Percentiles rank a stretch among this genome's conserved stretches.
Conservation (phyloP, 2,888 invertebrate species). For the Gordius sp. region DNA sequence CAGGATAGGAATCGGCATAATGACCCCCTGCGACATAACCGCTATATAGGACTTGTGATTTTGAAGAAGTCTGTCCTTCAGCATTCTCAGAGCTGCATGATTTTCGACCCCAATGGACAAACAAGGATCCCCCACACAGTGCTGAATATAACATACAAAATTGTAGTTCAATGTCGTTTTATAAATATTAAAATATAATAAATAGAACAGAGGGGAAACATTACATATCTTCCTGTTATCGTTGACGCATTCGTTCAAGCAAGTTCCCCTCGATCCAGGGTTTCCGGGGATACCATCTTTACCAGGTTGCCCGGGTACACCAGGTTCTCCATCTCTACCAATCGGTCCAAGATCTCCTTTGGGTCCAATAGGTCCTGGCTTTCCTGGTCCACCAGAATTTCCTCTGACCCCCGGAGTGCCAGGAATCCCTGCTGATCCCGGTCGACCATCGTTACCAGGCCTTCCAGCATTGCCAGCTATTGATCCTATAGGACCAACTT, state of each 20-base stretch:
- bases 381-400: conserved; percentile 18
- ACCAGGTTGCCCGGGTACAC: conserved; percentile 21
- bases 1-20: conserved; percentile 14
- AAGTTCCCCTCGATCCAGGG: conserved; percentile 14
- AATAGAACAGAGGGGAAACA: neutral
- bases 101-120: conserved; percentile 1
- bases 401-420: conserved; percentile 15
- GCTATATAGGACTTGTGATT: neutral
- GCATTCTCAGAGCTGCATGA: neutral
- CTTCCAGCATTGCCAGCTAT: conserved; percentile 17
- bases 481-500: conserved; percentile 16
- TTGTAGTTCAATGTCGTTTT: neutral
- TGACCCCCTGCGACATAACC: conserved; percentile 15
- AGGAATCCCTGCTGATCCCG: conserved; percentile 16
- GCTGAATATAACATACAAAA: neutral
- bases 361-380: conserved; percentile 17
- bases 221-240: conserved; percentile 8
- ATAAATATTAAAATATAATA: too few relatives aligned
- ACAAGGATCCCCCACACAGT: conserved; percentile 8
- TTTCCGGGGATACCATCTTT: conserved; percentile 24
- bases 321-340: conserved; percentile 16
- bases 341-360: conserved; percentile 17
- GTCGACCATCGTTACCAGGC: conserved; percentile 19
- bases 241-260: conserved; percentile 11
- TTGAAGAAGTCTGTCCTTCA: neutral